Evolutionary conservation across 1,140 invertebrate genomes (phyloP), one percentile per base, ranked within the genome.

Genomic region (Papilio glaucus): DNA sequence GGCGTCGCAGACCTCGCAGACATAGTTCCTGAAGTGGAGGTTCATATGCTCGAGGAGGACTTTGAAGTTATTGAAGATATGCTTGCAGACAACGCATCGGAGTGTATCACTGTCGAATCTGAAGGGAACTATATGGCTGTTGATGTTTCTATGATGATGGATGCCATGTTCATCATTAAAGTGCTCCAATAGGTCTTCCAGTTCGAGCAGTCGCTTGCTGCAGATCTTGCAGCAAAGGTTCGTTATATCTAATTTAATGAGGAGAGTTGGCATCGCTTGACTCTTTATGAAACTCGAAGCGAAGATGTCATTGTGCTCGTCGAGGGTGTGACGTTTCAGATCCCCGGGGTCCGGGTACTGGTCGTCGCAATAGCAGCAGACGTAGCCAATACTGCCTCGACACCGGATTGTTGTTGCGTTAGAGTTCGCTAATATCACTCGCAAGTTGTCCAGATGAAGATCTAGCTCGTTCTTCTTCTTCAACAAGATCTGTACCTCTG

Each of bases 11-110:
- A 82, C 60, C 9, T 82, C 72, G 65, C 89, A 91, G 7, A 88
- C 71, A 45, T 85, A 83, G 69, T 89, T 89, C 29, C 75, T 77
- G 21, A 72, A 91, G 72, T 91, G 89, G 0, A 71, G 38, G 62
- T 89, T 90, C 88, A 91, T 91, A 53, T 91, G 89, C 53, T 86
- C 85, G 0, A 84, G 67, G 8, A 91, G 62, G 7, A 87, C 73
- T 79, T 90, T 88, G 57, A 90, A 90, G 63, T 86, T 86, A 33
- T 83, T 85, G n/a, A 83, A 86, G 0, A 76, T 72, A 10, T 83
- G 77, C 0, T 67, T 72, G 42, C 90, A 92, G 1, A 84, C 49
- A 0, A 79, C 83, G 62, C 90, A 92, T n/a, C 61, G 49, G 0
- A 82, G 24, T 0, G 60, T 33, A 0, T 74, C 73, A 3, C 13